A percentile compares a stretch with the other conserved stretches of the same genome.
Evolutionary conservation across 2,797 vertebrate species (phyloP).

Genomic region (Notoglanidium macrostoma): DNA sequence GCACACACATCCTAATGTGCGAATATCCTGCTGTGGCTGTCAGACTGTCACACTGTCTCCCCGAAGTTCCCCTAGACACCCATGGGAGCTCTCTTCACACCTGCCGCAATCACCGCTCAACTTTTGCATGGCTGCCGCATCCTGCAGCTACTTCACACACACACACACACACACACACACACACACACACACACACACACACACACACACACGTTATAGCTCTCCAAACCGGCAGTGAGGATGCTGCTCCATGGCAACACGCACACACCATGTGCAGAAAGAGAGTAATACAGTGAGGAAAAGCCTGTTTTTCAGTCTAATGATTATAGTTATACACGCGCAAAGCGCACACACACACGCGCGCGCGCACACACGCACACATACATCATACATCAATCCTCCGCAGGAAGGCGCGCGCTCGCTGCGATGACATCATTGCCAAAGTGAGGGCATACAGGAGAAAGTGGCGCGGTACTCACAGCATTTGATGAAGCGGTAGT

Average conservation of each 20-base stretch:
- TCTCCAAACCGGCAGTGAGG: background rate
- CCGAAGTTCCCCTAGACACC: slow-evolving; percentile 60
- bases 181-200: background rate
- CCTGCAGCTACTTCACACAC: slow-evolving; percentile 71
- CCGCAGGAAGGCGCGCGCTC: slow-evolving; percentile 35
- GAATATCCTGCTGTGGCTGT: slow-evolving; percentile 35
- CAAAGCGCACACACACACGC: background rate
- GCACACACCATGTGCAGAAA: slow-evolving; percentile 9
- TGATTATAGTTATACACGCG: slow-evolving; percentile 10
- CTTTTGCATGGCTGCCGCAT: slow-evolving; percentile 72
- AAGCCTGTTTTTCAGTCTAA: background rate
- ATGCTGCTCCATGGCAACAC: slow-evolving; percentile 2
- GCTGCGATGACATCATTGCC: slow-evolving; percentile 55
- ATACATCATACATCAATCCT: slow-evolving; percentile 29
- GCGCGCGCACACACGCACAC: slow-evolving; percentile 38
- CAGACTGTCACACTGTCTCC: slow-evolving; percentile 51
- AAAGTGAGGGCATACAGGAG: slow-evolving; percentile 44
- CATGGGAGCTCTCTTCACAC: slow-evolving; percentile 61
- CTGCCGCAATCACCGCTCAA: slow-evolving; percentile 78
- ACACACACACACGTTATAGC: slow-evolving; percentile 14
- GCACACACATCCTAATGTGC: slow-evolving; percentile 43
- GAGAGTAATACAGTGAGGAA: background rate
- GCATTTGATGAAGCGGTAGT: slow-evolving; percentile 97
- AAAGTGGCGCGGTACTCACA: slow-evolving; percentile 83
- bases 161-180: slow-evolving; percentile 35